These are phyloP conservation scores for Podargus strigoides DNA, from an alignment of 2,797 vertebrate species.

Conservation along the genomic window DNA sequence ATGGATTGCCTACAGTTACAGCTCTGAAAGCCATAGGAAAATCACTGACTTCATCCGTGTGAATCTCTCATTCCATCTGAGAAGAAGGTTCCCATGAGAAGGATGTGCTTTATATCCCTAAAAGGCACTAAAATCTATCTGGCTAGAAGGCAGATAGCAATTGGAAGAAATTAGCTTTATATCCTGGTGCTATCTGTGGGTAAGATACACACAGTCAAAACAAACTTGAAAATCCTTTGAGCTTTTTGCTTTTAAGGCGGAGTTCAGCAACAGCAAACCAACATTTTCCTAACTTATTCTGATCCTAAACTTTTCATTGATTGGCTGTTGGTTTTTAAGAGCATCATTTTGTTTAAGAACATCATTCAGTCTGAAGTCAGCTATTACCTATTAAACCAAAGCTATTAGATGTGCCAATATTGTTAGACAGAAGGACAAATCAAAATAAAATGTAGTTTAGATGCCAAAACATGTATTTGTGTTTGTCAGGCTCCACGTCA, in stretches of 20 bases:
- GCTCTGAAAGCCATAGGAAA: neutral
- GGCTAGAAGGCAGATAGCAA: slow-evolving; percentile 8
- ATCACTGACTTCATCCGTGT: neutral
- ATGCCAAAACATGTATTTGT: slow-evolving; percentile 3
- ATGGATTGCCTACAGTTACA: neutral
- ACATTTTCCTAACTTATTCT: neutral
- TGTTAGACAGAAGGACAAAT: neutral
- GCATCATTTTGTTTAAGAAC: neutral
- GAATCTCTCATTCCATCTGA: neutral
- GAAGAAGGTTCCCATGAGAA: neutral
- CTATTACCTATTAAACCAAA: neutral
- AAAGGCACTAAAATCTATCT: neutral
- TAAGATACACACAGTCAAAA: neutral
- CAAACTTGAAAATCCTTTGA: neutral
- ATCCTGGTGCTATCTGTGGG: neutral
- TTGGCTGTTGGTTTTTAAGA: neutral
- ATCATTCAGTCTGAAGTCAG: neutral
- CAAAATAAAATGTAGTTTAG: neutral
- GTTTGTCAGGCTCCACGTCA: slow-evolving; percentile 9
- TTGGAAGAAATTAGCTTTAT: slow-evolving; percentile 41
- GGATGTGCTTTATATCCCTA: neutral
- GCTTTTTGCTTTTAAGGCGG: neutral
- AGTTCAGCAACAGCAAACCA: neutral
- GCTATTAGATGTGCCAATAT: neutral
- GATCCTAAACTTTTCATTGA: neutral